Base-by-base conservation (phyloP, 1,140 invertebrate species). In the Ceratina japonica region DNA sequence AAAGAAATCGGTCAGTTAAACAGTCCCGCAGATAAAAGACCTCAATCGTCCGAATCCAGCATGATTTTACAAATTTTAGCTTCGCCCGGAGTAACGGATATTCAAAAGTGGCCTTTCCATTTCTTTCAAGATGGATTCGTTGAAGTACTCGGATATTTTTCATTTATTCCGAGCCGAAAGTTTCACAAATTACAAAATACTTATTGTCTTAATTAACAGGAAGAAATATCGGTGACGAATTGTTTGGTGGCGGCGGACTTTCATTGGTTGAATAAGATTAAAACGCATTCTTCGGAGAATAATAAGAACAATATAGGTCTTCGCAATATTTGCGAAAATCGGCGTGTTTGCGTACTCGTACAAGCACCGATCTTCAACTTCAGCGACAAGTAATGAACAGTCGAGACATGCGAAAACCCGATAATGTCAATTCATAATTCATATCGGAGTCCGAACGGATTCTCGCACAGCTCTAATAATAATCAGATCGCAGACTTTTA, bases 101-200 rank as follows among this genome's bases (percentile, higher is more conserved):
- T 83, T 16, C 52, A 79, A 27, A 59, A 79, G 20, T 87, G 86
- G 84, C 82, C 86, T 7, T 82, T 86, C 22, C 51, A 58, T 20
- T 37, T 80, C 15, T 72, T 82, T 22, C 69, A 84, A 76, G 31
- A 70, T 59, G 70, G 58, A 59, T 44, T 71, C 18, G 24, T 10
- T 49, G 16, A 79, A 61, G 79, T 81, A 69, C 24, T 15, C 24
- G n/a, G 44, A 70, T 64, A 13, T 16, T 49, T 18, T 15, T 18
- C 3, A 54, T 63, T 44, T n/a, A 18, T 27, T 15, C 1, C 44
- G 20, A 1, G n/a, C 4, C 18, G 27, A 58, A 22, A 7, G 2
- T 7, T 37, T 37, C 3, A 66, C 24, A 56, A 8, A 31, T n/a
- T 58, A 12, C 1, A 15, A 62, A 54, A 22, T 15, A 24, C 52